Evolutionary conservation across 92 coral and sea anemone species (phyloP), one percentile per base, ranked within the genome.

Genomic region (Porites lobata): DNA sequence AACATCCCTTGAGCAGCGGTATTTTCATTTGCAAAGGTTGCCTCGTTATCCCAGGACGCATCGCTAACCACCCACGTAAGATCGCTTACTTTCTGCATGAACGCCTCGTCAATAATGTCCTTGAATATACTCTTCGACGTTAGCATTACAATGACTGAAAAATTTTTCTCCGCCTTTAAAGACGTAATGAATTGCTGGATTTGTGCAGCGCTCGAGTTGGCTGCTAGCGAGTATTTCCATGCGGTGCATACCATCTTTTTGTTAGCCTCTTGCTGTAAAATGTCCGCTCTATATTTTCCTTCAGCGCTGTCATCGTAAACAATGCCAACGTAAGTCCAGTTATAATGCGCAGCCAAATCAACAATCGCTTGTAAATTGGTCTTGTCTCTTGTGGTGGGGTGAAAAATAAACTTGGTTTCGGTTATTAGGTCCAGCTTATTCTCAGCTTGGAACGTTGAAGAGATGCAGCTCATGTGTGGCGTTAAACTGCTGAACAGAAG

Each of bases 1-100:
- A 95, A 93, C 98, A 95, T 91, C 21, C 98, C 96, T 68, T 92
- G 94, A 6, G 98, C 94, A 9, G 96, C 98, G 7, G 88, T 83
- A 74, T 91, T 93, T 13, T 91, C 91, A 20, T 65, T 83, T 50
- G 93, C 72, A 77, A 95, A 79, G 13, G 75, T 76, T 11, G 81
- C 88, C 15, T 91, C 87, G 32, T 84, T 79, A 74, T 95, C 96
- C 98, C 96, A 95, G 8, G 96, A 91, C 24, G 86, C 79, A 51
- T 93, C 94, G 2, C 96, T 95, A 50, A 86, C 87, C 3, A 95
- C 63, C 98, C 98, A 95, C 13, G 93, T 91, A 54, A 95, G 65
- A 26, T 82, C 94, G 38, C 76, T 82, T 20, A 95, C 80, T 59
- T 93, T 88, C 88, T 95, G 92, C 87, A 76, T 91, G 67, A 91